Conservation (phyloP, 2,797 vertebrate species). For the Emys orbicularis region DNA sequence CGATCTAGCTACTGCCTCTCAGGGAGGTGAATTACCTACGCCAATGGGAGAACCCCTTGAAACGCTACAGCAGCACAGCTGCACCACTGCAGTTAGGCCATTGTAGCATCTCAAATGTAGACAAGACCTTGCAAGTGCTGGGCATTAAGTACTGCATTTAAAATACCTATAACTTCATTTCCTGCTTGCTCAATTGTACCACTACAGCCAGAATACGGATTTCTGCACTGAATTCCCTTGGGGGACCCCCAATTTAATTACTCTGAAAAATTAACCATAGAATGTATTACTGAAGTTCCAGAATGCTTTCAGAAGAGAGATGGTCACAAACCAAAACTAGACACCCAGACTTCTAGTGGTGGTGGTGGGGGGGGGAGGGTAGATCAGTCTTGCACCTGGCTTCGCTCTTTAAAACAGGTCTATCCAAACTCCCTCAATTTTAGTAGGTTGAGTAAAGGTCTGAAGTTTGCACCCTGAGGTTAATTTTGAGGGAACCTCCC, state of each 20-base stretch:
- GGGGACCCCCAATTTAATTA: not conserved
- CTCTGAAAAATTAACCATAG: not conserved
- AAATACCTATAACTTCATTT: not conserved
- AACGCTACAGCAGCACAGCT: not conserved
- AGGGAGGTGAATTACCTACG: not conserved
- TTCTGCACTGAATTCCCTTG: not conserved
- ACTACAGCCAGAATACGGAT: not conserved
- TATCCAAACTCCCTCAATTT: not conserved
- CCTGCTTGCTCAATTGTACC: not conserved
- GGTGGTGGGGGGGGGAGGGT: not conserved
- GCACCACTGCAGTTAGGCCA: too few relatives aligned
- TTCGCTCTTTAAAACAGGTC: not conserved
- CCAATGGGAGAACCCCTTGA: not conserved
- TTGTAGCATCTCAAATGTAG: not conserved
- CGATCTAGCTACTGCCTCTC: not conserved
- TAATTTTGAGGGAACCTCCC: not conserved
- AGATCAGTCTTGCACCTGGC: accelerated
- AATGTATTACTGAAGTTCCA: not conserved
- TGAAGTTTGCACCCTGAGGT: not conserved
- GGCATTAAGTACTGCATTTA: constrained; percentile 9
- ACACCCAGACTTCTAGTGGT: not conserved
- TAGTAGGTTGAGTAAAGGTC: not conserved
- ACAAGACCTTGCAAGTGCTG: accelerated
- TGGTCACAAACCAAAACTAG: not conserved
- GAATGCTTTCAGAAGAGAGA: not conserved